These are phyloP conservation scores for Psilopogon haemacephalus DNA, from an alignment of 2,113 vertebrate genomes.

Conservation along the genomic window DNA sequence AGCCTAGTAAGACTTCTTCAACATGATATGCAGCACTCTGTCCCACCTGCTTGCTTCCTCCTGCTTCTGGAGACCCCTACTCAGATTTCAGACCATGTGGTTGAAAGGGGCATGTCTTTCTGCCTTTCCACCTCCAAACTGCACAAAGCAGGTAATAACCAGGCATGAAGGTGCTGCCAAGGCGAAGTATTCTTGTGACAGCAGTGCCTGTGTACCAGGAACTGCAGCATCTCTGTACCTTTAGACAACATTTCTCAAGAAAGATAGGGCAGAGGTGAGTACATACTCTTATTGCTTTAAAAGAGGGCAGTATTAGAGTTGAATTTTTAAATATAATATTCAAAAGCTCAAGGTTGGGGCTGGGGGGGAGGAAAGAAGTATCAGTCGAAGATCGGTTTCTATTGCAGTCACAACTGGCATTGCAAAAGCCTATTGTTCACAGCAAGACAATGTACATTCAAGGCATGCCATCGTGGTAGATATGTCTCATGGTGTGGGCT, in stretches of 20 bases:
- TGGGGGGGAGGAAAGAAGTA: neutral
- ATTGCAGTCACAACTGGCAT: neutral
- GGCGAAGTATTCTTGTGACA: neutral
- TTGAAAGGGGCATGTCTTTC: neutral
- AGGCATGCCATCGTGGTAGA: neutral
- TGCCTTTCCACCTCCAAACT: neutral
- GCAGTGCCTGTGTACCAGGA: neutral
- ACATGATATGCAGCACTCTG: accelerated
- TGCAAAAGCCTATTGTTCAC: neutral
- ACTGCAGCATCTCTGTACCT: neutral
- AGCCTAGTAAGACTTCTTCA: neutral
- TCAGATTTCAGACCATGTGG: neutral
- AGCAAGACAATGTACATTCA: neutral
- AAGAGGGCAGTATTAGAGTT: neutral
- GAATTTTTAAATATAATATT: neutral
- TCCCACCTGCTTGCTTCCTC: accelerated
- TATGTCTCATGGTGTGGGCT: neutral
- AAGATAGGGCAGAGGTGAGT: slow-evolving; percentile 19
- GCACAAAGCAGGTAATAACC: neutral
- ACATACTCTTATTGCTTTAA: neutral
- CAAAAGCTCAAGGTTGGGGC: neutral
- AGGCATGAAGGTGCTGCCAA: neutral
- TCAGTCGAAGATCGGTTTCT: neutral
- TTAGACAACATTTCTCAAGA: neutral
- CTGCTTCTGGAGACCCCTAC: neutral